These are phyloP conservation scores for Platanista minor DNA, from an alignment of 2,113 vertebrate genomes.

Conservation along the genomic window DNA sequence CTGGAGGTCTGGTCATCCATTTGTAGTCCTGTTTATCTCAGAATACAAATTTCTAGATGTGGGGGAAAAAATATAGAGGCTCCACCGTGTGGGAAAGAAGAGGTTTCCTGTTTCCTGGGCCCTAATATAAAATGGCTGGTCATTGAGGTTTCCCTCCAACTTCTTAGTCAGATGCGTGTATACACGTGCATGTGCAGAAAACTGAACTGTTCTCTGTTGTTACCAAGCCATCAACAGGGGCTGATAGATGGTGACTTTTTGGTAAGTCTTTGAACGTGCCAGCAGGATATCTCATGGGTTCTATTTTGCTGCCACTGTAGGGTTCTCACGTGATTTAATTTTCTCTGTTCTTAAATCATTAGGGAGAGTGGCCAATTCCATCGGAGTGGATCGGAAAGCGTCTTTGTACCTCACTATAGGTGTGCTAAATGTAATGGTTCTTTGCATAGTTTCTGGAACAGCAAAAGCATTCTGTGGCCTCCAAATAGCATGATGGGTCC, in stretches of 20 bases:
- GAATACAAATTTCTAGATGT: neutral
- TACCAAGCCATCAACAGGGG: neutral
- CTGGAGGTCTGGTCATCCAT: neutral
- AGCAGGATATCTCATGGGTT: neutral
- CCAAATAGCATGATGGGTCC: neutral
- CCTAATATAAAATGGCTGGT: neutral
- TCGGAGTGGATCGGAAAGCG: neutral
- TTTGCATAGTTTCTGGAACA: constrained; percentile 31
- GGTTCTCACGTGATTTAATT: constrained; percentile 44
- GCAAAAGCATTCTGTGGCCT: neutral
- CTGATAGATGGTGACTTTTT: neutral
- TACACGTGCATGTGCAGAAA: neutral
- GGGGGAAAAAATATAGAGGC: neutral
- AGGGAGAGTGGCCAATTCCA: neutral
- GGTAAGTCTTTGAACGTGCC: constrained; percentile 6
- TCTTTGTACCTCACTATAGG: neutral
- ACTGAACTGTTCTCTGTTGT: neutral
- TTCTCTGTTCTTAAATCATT: constrained; percentile 37
- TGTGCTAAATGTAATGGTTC: neutral
- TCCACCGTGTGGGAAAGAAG: neutral
- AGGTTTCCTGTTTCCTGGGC: neutral
- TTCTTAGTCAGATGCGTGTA: neutral
- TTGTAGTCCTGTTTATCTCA: neutral
- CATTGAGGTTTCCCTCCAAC: neutral
- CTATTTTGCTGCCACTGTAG: neutral